Conservation (phyloP, 2,113 vertebrate species). For the Salminus brasiliensis region DNA sequence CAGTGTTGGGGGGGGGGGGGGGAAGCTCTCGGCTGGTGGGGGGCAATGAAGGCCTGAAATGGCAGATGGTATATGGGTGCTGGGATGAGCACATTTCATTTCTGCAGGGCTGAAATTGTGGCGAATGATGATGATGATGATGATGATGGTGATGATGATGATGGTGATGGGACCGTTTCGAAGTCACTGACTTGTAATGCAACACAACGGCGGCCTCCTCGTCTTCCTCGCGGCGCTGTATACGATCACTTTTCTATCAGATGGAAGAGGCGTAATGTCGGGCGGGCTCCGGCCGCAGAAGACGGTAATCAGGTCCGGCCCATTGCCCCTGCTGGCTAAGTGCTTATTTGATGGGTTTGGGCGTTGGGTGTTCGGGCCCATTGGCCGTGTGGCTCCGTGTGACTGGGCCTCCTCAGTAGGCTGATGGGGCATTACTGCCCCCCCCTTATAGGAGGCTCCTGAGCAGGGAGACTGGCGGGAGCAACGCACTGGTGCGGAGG, state of each 20-base stretch:
- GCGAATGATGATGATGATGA: neutral
- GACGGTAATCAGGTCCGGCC: constrained; percentile 54
- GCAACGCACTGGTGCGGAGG: constrained; percentile 19
- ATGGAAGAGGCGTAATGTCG: constrained; percentile 40
- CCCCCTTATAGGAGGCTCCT: neutral
- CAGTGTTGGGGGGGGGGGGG: neutral
- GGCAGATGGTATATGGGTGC: constrained; percentile 20
- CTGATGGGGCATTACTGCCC: constrained; percentile 35
- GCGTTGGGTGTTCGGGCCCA: constrained; percentile 44
- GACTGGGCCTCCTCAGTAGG: constrained; percentile 35
- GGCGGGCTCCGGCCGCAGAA: constrained; percentile 8
- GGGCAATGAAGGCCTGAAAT: neutral
- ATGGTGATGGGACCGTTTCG: constrained; percentile 43
- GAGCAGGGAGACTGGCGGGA: neutral
- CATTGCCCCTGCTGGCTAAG: constrained; percentile 53
- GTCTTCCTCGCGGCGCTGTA: constrained; percentile 43
- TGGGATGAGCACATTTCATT: constrained; percentile 26
- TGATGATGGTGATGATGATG: neutral
- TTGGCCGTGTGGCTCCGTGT: constrained; percentile 33
- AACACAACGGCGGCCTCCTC: constrained; percentile 29
- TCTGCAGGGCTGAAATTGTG: constrained; percentile 28
- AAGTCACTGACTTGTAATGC: constrained; percentile 45
- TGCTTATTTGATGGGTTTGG: constrained; percentile 51
- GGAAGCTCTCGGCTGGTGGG: constrained; percentile 2
- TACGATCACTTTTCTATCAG: constrained; percentile 53